Conservation (phyloP, 1,140 invertebrate species). For the Scaptomyza graminum region DNA sequence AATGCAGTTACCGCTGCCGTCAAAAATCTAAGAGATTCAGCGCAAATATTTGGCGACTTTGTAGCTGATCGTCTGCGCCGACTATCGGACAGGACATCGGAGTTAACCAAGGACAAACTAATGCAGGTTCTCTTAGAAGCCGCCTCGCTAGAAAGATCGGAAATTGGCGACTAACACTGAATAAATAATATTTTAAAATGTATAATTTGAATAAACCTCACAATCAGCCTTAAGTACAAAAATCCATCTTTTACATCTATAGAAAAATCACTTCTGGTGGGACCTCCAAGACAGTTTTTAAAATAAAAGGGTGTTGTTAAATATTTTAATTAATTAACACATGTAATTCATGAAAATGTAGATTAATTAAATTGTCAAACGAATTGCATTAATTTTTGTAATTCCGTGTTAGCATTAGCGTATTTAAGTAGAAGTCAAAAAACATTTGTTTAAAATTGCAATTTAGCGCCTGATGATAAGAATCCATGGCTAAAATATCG, state of each 20-base stretch:
- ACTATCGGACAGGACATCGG: conserved; percentile 47
- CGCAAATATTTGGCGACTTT: conserved; percentile 70
- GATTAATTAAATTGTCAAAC: no score
- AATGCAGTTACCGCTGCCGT: conserved; percentile 60
- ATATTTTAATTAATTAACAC: neutral
- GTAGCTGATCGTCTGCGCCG: conserved; percentile 64
- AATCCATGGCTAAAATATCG: conserved; percentile 19
- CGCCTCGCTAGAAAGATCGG: conserved; percentile 44
- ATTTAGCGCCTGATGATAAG: neutral
- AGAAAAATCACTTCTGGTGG: no score
- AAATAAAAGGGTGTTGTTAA: neutral
- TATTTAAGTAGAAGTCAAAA: neutral
- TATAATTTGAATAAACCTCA: conserved; percentile 39
- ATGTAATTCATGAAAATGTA: no score
- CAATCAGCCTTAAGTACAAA: conserved; percentile 50
- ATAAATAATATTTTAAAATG: conserved; percentile 8
- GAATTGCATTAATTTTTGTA: no score
- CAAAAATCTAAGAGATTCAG: conserved; percentile 44
- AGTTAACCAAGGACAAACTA: conserved; percentile 66
- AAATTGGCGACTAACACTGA: conserved; percentile 32
- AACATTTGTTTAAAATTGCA: neutral
- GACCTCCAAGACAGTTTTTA: neutral
- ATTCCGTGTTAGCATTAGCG: neutral
- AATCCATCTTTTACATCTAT: conserved; percentile 1
- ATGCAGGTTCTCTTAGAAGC: conserved; percentile 63